These are phyloP conservation scores for Mellivora capensis DNA, from an alignment of 2,113 vertebrate genomes.

Conservation along the genomic window DNA sequence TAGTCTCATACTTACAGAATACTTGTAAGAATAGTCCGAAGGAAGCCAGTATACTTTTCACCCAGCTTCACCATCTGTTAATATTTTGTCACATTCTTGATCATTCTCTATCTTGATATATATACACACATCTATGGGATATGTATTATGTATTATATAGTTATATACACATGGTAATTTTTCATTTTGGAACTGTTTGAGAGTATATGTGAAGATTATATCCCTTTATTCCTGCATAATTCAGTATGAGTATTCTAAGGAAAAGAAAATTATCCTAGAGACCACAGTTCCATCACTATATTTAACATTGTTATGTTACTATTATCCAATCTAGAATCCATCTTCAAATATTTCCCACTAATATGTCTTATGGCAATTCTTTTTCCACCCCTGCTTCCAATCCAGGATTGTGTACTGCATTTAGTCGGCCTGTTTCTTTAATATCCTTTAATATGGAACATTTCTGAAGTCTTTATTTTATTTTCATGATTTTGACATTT, in stretches of 20 bases:
- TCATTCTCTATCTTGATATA: not conserved
- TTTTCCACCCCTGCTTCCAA: not conserved
- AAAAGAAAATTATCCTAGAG: not conserved
- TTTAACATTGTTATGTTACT: not conserved
- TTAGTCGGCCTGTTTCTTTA: not conserved
- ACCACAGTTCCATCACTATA: not conserved
- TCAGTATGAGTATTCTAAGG: not conserved
- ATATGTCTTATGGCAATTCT: not conserved
- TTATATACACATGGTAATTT: not conserved
- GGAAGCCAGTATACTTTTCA: not conserved
- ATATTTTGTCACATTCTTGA: not conserved
- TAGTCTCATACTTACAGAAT: not conserved
- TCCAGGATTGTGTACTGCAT: not conserved
- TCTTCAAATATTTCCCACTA: not conserved
- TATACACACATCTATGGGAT: not conserved
- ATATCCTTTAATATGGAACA: not conserved
- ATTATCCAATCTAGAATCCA: not conserved
- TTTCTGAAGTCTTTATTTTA: not conserved
- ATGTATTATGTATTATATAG: not conserved
- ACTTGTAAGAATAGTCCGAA: not conserved
- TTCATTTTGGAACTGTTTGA: not conserved
- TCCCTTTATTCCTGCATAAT: not conserved
- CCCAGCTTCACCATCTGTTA: not conserved
- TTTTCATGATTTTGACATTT: not conserved
- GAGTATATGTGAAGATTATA: not conserved